Evolutionary conservation across 2,113 vertebrate species (phyloP).

Genomic region (Thunnus maccoyii): DNA sequence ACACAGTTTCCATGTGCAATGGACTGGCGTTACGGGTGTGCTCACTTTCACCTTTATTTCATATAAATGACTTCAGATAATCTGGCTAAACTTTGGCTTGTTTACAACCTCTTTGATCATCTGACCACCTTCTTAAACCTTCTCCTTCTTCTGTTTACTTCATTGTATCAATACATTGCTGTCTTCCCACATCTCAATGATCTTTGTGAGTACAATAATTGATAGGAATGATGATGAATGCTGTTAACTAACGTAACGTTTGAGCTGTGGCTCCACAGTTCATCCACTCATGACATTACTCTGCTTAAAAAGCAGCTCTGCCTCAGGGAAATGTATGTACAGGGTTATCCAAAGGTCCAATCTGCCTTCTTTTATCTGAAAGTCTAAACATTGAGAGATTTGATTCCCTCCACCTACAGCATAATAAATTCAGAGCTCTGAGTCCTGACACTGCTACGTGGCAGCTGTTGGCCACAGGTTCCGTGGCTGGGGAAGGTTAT

Average conservation of each 20-base stretch:
- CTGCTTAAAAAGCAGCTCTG: constrained; percentile 5
- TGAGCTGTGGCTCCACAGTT: neutral
- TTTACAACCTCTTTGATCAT: no score
- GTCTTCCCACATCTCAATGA: no score
- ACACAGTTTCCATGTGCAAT: no score
- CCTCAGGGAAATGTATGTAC: neutral
- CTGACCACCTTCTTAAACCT: no score
- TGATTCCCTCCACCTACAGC: constrained; percentile 16
- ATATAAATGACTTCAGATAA: no score
- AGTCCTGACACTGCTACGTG: constrained; percentile 45
- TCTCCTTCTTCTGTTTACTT: no score
- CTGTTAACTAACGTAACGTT: neutral
- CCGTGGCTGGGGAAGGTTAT: constrained; percentile 64
- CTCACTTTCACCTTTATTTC: no score
- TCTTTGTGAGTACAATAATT: no score
- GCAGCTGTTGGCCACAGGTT: constrained; percentile 65
- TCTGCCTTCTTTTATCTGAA: constrained; percentile 17
- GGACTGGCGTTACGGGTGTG: neutral
- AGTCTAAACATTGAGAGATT: neutral
- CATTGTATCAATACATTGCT: no score
- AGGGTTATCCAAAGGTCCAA: constrained; percentile 23
- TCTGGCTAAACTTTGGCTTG: neutral
- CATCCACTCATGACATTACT: neutral
- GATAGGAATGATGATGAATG: no score
- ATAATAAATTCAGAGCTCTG: constrained; percentile 20